phyloP scores from a whole-genome alignment of 2,797 vertebrate species.

The Hozukius guyotensis region DNA sequence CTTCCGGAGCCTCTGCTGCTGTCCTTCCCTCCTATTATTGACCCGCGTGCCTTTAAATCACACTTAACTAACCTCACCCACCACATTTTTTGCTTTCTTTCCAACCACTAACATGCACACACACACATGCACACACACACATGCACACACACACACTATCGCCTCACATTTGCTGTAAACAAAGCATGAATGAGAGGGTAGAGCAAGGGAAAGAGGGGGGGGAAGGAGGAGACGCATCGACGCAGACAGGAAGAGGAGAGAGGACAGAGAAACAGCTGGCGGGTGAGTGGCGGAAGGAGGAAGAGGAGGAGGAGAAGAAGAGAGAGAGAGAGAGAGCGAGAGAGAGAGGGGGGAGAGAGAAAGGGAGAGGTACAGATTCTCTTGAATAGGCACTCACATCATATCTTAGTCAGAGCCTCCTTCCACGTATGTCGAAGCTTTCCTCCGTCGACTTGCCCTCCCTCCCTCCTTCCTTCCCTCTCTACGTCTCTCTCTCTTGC shows the following conservation, averaged over 20 bases:
- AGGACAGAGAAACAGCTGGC: constrained; percentile 64
- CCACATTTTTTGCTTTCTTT: neutral
- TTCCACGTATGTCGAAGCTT: constrained; percentile 72
- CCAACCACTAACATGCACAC: constrained; percentile 2
- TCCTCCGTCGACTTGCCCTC: constrained; percentile 69
- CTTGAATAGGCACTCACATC: constrained; percentile 82
- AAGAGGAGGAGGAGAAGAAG: constrained; percentile 41
- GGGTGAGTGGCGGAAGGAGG: constrained; percentile 61
- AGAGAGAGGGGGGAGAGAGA: constrained; percentile 3
- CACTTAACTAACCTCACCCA: constrained; percentile 46
- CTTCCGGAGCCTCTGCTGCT: constrained; percentile 15
- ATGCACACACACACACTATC: constrained; percentile 10
- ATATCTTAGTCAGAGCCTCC: constrained; percentile 80
- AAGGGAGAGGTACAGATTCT: constrained; percentile 31
- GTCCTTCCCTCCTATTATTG: constrained; percentile 33
- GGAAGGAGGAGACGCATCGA: constrained; percentile 40
- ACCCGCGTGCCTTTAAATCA: constrained; percentile 57
- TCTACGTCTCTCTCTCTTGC: constrained; percentile 30
- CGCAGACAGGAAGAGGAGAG: constrained; percentile 63
- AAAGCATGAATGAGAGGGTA: constrained; percentile 81
- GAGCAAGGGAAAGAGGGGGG: constrained; percentile 38
- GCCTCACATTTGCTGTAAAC: constrained; percentile 68
- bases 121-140: constrained; percentile 11
- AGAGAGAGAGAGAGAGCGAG: neutral
- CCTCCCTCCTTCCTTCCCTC: constrained; percentile 32